A percentile compares a stretch with the other conserved stretches of the same genome.
Evolutionary conservation across 2,888 invertebrate species (phyloP).

Genomic region (Eueremaeus valkanovi): DNA sequence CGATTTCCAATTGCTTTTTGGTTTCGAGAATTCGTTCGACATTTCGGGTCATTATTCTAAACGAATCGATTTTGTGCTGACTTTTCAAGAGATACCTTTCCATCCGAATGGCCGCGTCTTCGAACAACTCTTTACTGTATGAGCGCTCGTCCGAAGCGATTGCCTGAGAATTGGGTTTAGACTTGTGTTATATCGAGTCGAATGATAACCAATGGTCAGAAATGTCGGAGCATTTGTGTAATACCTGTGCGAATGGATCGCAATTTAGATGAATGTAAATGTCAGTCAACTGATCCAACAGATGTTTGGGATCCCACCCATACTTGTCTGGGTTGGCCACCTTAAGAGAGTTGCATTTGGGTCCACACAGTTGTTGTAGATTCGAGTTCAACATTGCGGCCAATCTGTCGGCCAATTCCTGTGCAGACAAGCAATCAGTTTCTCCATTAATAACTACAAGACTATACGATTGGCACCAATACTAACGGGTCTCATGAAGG

Average conservation of each 20-base stretch:
- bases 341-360: constrained; percentile 85
- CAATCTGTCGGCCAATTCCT: constrained; percentile 83
- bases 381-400: constrained; percentile 99
- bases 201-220: too few species aligned
- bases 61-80: constrained; percentile 75
- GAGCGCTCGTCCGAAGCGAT: constrained; percentile 96
- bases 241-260: constrained; percentile 72
- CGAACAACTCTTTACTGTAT: constrained; percentile 85
- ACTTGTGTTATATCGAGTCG: too few species aligned
- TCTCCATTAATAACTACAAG: background rate
- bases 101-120: constrained; percentile 79
- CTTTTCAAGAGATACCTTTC: constrained; percentile 78
- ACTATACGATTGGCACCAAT: too few species aligned
- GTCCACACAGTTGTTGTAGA: constrained; percentile 89
- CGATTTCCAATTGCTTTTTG: constrained; percentile 67
- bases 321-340: constrained; percentile 90
- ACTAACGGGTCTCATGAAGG: constrained; percentile 74
- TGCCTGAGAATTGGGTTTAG: too few species aligned
- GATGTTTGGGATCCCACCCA: constrained; percentile 90
- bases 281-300: constrained; percentile 86
- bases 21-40: constrained; percentile 63
- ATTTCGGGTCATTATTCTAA: constrained; percentile 68
- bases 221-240: too few species aligned
- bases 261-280: constrained; percentile 95
- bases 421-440: constrained; percentile 4